phyloP scores from a whole-genome alignment of 1,140 invertebrate genomes.

The Colletes gigas region DNA sequence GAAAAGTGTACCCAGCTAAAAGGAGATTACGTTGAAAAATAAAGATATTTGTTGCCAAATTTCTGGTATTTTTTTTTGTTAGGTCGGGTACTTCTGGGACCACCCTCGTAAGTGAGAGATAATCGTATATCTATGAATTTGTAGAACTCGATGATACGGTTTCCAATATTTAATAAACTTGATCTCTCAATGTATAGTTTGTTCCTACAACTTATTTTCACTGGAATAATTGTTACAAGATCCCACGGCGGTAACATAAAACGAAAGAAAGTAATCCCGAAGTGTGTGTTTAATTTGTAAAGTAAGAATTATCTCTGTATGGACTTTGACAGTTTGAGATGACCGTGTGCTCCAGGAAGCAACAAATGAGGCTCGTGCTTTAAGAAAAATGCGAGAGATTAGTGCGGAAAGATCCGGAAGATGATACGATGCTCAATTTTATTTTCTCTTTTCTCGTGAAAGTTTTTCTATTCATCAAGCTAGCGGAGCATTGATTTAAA shows the following conservation, averaged over 20 bases:
- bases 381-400: constrained; percentile 18
- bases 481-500: constrained; percentile 11
- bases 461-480: constrained; percentile 28
- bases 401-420: constrained; percentile 22
- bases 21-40: too few relatives aligned
- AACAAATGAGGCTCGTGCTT: neutral
- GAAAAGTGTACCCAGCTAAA: too few relatives aligned
- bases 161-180: too few relatives aligned
- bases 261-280: neutral
- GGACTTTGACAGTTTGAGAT: neutral
- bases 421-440: constrained; percentile 36
- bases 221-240: neutral
- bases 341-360: neutral
- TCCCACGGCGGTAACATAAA: neutral
- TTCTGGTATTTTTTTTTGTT: too few relatives aligned
- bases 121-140: too few relatives aligned
- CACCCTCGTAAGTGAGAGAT: too few relatives aligned
- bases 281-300: neutral
- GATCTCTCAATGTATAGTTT: neutral
- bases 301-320: neutral
- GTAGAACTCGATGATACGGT: too few relatives aligned
- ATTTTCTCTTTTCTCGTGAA: constrained; percentile 53
- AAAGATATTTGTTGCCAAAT: too few relatives aligned
- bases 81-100: too few relatives aligned
- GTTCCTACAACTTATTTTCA: neutral